Evolutionary conservation across 1,140 invertebrate species (phyloP).

Genomic region (Apolygus lucorum): DNA sequence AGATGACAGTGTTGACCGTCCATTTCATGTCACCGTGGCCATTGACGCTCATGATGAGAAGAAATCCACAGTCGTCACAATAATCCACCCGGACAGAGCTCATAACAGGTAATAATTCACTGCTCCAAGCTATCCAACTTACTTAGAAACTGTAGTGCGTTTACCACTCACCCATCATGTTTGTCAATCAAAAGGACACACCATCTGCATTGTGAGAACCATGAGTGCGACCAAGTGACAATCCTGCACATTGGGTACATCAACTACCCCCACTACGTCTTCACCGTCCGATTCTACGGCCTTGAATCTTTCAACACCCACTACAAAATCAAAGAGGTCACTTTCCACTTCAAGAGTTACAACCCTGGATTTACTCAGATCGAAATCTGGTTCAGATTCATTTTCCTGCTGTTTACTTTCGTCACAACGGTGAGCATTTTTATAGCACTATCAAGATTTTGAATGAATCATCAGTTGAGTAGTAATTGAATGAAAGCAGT

Average conservation of each 20-base stretch:
- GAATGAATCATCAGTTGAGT: too few relatives aligned
- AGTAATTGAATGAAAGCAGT: too few relatives aligned
- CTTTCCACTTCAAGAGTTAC: conserved; percentile 92
- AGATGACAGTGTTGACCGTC: conserved; percentile 81
- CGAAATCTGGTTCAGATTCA: conserved; percentile 93
- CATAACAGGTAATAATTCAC: conserved; percentile 69
- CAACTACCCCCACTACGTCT: conserved; percentile 77
- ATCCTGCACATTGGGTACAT: conserved; percentile 83
- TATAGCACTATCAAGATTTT: too few relatives aligned
- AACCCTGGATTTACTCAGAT: conserved; percentile 92
- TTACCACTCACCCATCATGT: too few relatives aligned
- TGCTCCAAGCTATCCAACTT: too few relatives aligned
- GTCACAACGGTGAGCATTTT: conserved; percentile 76
- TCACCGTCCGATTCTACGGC: conserved; percentile 75
- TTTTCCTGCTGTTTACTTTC: conserved; percentile 83
- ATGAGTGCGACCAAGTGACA: conserved; percentile 78
- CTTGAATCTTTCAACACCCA: conserved; percentile 73
- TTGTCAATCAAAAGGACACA: conserved; percentile 61
- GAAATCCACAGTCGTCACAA: conserved; percentile 46
- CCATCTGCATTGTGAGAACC: conserved; percentile 68
- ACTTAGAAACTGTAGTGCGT: too few relatives aligned
- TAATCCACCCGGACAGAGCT: conserved; percentile 50
- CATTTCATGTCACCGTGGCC: conserved; percentile 70
- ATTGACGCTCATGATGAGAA: conserved; percentile 71
- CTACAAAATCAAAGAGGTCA: conserved; percentile 73